Conservation (phyloP, 1,140 invertebrate genomes). For the Acyrthosiphon pisum region DNA sequence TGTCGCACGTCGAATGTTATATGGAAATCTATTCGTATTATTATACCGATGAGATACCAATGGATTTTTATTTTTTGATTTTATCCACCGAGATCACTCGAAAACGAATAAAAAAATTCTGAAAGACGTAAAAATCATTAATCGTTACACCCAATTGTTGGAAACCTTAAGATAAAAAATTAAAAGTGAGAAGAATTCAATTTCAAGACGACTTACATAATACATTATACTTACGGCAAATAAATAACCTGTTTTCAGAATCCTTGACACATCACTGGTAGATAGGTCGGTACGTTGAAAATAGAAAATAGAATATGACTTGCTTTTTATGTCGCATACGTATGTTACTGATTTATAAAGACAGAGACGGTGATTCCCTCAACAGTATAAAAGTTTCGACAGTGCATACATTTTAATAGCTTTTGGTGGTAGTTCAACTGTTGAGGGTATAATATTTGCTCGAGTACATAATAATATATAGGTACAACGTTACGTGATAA, state of each 20-base stretch:
- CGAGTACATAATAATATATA: background rate
- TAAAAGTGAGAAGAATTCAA: too few species aligned
- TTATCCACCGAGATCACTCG: background rate
- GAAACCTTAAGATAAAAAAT: background rate
- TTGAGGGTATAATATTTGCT: background rate
- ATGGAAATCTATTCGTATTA: background rate
- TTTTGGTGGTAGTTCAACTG: background rate
- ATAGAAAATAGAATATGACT: background rate
- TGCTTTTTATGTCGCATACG: background rate
- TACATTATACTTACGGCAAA: background rate
- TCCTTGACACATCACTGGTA: background rate
- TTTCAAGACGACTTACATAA: too few species aligned
- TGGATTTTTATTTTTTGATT: background rate
- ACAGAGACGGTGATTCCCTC: background rate
- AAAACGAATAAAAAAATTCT: background rate
- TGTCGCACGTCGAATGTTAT: background rate
- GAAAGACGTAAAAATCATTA: background rate
- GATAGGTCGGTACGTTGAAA: background rate
- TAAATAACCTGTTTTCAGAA: background rate
- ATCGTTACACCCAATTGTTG: background rate
- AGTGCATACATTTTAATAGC: background rate
- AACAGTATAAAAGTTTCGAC: background rate
- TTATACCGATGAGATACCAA: background rate
- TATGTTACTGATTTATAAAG: background rate
- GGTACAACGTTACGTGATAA: background rate